Evolutionary conservation across 1,140 invertebrate species (phyloP).

Genomic region (Cherax quadricarinatus): DNA sequence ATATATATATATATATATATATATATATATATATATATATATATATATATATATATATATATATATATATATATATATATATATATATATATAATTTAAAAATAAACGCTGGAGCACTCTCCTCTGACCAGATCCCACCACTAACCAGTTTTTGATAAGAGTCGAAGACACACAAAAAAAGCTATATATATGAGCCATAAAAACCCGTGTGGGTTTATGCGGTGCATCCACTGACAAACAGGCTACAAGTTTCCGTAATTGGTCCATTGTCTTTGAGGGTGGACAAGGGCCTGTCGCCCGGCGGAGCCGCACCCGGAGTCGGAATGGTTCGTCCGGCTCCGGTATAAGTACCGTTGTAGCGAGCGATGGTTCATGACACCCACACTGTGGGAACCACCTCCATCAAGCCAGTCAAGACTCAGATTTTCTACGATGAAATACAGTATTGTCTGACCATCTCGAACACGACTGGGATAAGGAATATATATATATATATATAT

Average conservation of each 20-base stretch:
- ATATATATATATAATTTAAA: too few relatives aligned
- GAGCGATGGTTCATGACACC: neutral
- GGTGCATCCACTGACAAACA: slow-evolving; percentile 35
- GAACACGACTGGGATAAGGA: too few relatives aligned
- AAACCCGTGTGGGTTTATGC: slow-evolving; percentile 45
- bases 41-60: too few relatives aligned
- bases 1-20: too few relatives aligned
- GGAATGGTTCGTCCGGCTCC: neutral
- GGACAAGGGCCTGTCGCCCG: neutral
- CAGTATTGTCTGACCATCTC: neutral
- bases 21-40: too few relatives aligned
- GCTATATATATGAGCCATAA: slow-evolving; percentile 1
- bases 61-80: too few relatives aligned
- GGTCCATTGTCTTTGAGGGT: slow-evolving; percentile 32
- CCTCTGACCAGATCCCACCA: too few relatives aligned
- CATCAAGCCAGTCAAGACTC: neutral
- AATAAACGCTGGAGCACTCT: too few relatives aligned
- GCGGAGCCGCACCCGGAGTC: too few relatives aligned
- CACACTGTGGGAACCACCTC: neutral
- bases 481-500: too few relatives aligned
- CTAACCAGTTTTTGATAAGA: neutral
- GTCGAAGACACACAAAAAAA: neutral
- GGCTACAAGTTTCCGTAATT: slow-evolving; percentile 45
- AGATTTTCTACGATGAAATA: neutral
- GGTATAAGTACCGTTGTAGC: neutral